Percentiles rank a stretch among this genome's conserved stretches.
phyloP scores from a whole-genome alignment of 2,888 invertebrate genomes.

The Thecocarcelia acutangulata region DNA sequence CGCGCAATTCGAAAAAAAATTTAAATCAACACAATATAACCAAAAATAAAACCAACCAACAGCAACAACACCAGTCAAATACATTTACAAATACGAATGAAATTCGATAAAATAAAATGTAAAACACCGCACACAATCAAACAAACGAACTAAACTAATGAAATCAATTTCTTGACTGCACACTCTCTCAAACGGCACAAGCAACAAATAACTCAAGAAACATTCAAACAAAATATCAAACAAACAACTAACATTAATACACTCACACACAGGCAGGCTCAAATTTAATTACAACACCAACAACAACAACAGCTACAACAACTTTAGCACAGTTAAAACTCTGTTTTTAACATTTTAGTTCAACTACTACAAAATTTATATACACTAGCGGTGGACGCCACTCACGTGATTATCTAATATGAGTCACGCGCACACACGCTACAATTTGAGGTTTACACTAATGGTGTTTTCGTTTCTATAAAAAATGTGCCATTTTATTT shows the following conservation, averaged over 20 bases:
- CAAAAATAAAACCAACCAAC: conserved; percentile 59
- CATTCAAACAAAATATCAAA: conserved; percentile 33
- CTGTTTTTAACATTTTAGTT: conserved; percentile 65
- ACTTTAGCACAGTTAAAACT: conserved; percentile 59
- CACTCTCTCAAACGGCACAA: conserved; percentile 65
- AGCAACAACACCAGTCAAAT: conserved; percentile 18
- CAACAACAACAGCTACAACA: conserved; percentile 43
- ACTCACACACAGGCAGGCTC: conserved; percentile 71
- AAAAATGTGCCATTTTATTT: no score
- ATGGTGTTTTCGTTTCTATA: no score
- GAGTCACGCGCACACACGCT: no score
- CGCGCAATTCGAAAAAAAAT: conserved; percentile 80
- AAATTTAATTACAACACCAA: conserved; percentile 34
- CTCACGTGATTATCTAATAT: no score
- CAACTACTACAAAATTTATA: conserved; percentile 34
- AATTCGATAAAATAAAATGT: conserved; percentile 46
- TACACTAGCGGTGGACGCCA: no score
- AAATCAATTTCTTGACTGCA: conserved; percentile 77
- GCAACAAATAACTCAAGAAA: conserved; percentile 45
- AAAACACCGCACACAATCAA: conserved; percentile 49
- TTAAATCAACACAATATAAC: conserved; percentile 75
- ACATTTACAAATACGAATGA: conserved; percentile 69
- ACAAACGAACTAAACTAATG: conserved; percentile 76
- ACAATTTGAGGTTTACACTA: no score
- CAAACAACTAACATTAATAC: conserved; percentile 63